Percentiles rank a stretch among this genome's conserved stretches.
phyloP scores from a whole-genome alignment of 1,140 invertebrate species.

The Drosophila arawakana region DNA sequence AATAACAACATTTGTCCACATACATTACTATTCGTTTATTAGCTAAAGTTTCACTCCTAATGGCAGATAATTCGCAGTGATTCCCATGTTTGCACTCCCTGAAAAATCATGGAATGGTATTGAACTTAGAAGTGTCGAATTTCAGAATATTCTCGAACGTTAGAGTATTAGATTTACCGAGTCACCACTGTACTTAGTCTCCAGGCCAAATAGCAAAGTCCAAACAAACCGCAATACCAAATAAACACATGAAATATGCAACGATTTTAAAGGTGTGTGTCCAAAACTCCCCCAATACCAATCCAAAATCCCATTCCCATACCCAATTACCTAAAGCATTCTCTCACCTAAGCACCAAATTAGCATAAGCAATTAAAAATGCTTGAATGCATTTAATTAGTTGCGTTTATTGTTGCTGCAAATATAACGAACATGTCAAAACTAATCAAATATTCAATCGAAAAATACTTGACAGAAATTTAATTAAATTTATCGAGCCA shows the following conservation, averaged over 20 bases:
- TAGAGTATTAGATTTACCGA: neutral
- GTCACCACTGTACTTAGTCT: neutral
- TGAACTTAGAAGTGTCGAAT: too few relatives aligned
- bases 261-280: conserved; percentile 23
- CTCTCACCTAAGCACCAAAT: conserved; percentile 64
- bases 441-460: conserved; percentile 78
- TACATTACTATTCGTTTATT: conserved; percentile 47
- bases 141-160: too few relatives aligned
- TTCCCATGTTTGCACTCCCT: neutral
- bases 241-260: conserved; percentile 68
- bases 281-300: conserved; percentile 8
- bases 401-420: conserved; percentile 67
- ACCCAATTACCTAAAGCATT: neutral
- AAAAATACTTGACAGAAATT: conserved; percentile 61
- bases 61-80: neutral
- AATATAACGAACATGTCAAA: conserved; percentile 62
- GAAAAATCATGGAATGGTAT: neutral
- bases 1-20: conserved; percentile 56
- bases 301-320: neutral
- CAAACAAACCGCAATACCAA: conserved; percentile 19
- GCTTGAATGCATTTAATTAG: conserved; percentile 82
- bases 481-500: conserved; percentile 74
- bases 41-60: conserved; percentile 5
- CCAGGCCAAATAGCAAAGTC: conserved; percentile 34
- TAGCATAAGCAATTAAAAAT: conserved; percentile 80